Evolutionary conservation across 2,113 vertebrate species (phyloP), one percentile per base, ranked within the genome.

Genomic region (Henicopernis longicauda): DNA sequence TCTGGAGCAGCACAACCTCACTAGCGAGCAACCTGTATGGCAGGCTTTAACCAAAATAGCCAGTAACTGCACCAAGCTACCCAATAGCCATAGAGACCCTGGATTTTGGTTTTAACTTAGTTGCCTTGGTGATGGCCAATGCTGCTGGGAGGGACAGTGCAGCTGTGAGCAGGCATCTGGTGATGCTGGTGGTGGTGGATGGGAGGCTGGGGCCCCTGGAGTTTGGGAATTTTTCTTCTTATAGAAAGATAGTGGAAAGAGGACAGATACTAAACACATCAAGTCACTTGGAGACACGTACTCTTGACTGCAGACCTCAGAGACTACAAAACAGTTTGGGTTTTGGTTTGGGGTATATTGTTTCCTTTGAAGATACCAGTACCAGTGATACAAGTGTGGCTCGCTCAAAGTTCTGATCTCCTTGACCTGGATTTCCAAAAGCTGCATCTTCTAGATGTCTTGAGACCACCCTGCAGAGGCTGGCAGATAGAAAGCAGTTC

Each of bases 11-110:
- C 50, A 32, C 31, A 15, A 32, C 47, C 42, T 82, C 27, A 0
- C 15, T 61, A 25, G 6, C 0, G 3, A 73, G 55, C 22, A 7
- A 7, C 13, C 14, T 9, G 16, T 0, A 0, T 4, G 44, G 27
- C 44, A 26, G 65, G 21, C 17, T 18, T 82, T 11, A 16, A 47
- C 38, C 27, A 6, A 36, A 74, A 25, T 6, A 4, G 31, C 34
- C 21, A 5, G 12, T 16, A 47, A 54, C 22, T 20, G 22, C 80
- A 42, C 18, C 7, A 0, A 29, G 14, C 42, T 42, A 18, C 22
- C 32, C 32, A 6, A 7, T 2, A 36, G 59, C 42, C n/a, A 7
- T 20, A 13, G 38, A 71, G 16, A 10, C 2, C 6, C 23, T 55
- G 32, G 40, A 3, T 32, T 89, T 49, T 36, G 52, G n/a, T 44